These are phyloP conservation scores for Philaenus spumarius DNA, from an alignment of 1,140 invertebrate species.

Conservation along the genomic window DNA sequence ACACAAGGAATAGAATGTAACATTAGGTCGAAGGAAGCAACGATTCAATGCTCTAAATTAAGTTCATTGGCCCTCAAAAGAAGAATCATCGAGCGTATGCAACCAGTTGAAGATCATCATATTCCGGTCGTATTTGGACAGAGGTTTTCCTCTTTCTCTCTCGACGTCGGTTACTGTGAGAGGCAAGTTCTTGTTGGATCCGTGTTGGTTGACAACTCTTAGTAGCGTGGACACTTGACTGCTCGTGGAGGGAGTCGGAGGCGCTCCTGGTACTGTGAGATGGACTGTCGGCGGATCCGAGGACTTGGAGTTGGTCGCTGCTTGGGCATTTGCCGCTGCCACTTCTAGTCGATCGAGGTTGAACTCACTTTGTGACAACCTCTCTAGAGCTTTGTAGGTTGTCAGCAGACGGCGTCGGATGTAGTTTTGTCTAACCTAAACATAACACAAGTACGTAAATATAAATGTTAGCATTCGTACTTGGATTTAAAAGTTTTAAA, in stretches of 20 bases:
- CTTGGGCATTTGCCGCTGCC: slow-evolving; percentile 42
- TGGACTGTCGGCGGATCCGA: slow-evolving; percentile 38
- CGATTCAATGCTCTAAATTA: too few species aligned
- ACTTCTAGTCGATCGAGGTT: slow-evolving; percentile 67
- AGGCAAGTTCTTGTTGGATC: slow-evolving; percentile 46
- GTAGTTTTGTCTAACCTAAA: slow-evolving; percentile 62
- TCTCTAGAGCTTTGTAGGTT: slow-evolving; percentile 72
- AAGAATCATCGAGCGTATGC: slow-evolving; percentile 65
- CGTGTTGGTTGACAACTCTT: slow-evolving; percentile 30
- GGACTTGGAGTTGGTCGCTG: slow-evolving; percentile 24
- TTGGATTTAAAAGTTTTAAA: too few species aligned
- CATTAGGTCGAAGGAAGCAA: too few species aligned
- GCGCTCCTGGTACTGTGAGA: slow-evolving; percentile 46
- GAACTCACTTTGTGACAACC: slow-evolving; percentile 75
- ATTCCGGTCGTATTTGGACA: slow-evolving; percentile 81
- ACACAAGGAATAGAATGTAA: too few species aligned
- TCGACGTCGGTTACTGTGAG: slow-evolving; percentile 73
- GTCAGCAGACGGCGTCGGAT: slow-evolving; percentile 65
- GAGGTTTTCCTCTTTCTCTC: slow-evolving; percentile 68
- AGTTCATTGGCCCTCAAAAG: slow-evolving; percentile 11
- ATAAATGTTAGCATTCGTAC: too few species aligned
- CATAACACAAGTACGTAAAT: slow-evolving; percentile 12
- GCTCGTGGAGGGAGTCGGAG: slow-evolving; percentile 26
- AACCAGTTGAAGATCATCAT: slow-evolving; percentile 93
- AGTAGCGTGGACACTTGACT: slow-evolving; percentile 26